Base-by-base conservation (phyloP, 2,113 vertebrate species). In the Atrichornis clamosus region DNA sequence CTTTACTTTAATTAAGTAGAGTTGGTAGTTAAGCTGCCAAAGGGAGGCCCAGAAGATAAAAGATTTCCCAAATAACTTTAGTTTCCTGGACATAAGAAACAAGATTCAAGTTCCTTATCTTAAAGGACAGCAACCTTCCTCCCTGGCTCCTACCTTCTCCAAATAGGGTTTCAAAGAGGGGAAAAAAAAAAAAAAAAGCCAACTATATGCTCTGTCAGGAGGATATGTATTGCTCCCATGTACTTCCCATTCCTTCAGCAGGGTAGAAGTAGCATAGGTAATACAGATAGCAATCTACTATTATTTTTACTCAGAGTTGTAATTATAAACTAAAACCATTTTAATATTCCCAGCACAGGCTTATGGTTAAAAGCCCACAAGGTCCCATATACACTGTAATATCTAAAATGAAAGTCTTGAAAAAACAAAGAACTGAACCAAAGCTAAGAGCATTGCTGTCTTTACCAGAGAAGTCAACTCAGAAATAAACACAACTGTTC, bases 401-500 rank as follows among this genome's bases (percentile, higher is more conserved):
- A 90, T 82, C 79, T 72, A 76, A 94, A 95, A 93, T 67, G 42
- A 83, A 70, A 87, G 88, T 68, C 60, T 60, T 90, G 68, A 81
- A 90, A 95, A 96, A 97, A 87, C 85, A 96, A 96, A 93, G 83
- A 91, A 72, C 32, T 72, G 60, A 94, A 92, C 50, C 75, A 95
- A 92, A 96, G 33, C 52, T 90, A 87, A 86, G 86, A 65, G 1
- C 46, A 65, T 17, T 93, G 76, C 86, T 94, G 90, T 78, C 93
- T 72, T 95, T 94, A 93, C 53, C 69, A 87, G 79, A 78, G 69
- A 96, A 95, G 77, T 76, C 84, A 91, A 96, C 81, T 83, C 78
- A 93, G 92, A 97, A 96, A 94, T 95, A 97, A 96, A 95, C 88
- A 96, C 49, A 88, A 95, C 88, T 96, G 93, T 87, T 96, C 96